These are phyloP conservation scores for Buphagus erythrorhynchus DNA, from an alignment of 2,797 vertebrate genomes.

Conservation along the genomic window DNA sequence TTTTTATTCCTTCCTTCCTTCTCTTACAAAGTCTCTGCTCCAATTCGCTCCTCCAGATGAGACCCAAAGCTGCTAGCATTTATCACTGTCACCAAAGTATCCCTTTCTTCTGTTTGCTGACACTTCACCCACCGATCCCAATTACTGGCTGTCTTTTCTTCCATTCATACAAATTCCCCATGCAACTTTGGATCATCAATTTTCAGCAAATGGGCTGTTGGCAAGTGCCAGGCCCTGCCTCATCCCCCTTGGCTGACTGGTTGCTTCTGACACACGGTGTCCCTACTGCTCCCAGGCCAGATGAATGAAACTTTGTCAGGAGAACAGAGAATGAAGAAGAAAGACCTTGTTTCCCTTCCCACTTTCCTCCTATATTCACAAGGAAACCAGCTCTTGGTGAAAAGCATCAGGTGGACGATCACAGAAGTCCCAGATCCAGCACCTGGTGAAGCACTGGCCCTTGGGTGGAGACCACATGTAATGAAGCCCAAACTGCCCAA, in stretches of 20 bases:
- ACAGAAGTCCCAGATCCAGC: not conserved
- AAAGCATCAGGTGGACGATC: not conserved
- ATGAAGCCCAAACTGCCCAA: not conserved
- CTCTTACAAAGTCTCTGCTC: not conserved
- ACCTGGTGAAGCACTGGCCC: not conserved
- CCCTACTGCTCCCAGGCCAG: not conserved
- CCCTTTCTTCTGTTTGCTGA: constrained; percentile 65
- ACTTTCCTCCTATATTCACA: not conserved
- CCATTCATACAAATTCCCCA: constrained; percentile 62
- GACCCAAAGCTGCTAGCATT: constrained; percentile 47
- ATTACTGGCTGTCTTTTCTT: constrained; percentile 63
- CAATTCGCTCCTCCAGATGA: constrained; percentile 49
- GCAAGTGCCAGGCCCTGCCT: not conserved
- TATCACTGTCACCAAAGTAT: constrained; percentile 68
- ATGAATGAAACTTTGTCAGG: constrained; percentile 24
- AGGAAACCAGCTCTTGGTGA: not conserved
- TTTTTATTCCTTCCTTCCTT: constrained; percentile 10
- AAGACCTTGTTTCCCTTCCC: not conserved
- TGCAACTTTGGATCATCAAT: constrained; percentile 58
- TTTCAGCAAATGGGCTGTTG: constrained; percentile 42
- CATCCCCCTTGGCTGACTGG: not conserved
- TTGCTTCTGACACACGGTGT: not conserved
- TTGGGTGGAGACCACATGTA: not conserved
- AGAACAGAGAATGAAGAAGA: constrained; percentile 16
- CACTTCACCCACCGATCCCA: constrained; percentile 67